A percentile compares a stretch with the other conserved stretches of the same genome.
These are phyloP conservation scores for Proterorhinus semilunaris DNA, from an alignment of 2,113 vertebrate genomes.

Conservation along the genomic window DNA sequence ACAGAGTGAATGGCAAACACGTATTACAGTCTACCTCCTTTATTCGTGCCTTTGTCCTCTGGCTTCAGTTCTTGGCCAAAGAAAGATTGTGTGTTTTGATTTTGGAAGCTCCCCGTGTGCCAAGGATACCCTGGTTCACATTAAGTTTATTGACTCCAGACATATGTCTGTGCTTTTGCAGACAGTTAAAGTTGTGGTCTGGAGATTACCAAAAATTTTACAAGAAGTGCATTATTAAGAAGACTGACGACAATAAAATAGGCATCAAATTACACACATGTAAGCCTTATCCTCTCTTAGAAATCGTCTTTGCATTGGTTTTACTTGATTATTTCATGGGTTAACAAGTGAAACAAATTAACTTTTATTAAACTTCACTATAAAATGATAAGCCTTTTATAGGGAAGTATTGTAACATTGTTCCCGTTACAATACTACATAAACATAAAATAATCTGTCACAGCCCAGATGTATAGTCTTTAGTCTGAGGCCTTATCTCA, in stretches of 20 bases:
- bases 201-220: conserved; percentile 13
- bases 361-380: no score
- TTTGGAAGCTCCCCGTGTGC: conserved; percentile 32
- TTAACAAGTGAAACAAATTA: no score
- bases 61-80: conserved; percentile 43
- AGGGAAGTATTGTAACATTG: no score
- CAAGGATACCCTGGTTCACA: conserved; percentile 27
- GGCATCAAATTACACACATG: no score
- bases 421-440: no score
- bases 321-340: no score
- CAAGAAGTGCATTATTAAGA: background rate
- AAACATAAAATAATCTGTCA: no score
- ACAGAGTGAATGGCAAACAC: conserved; percentile 10
- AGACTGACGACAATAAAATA: background rate
- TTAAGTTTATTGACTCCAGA: conserved; percentile 50
- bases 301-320: no score
- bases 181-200: background rate
- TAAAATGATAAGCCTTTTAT: no score
- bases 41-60: conserved; percentile 46
- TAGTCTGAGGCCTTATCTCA: no score
- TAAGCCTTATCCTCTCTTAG: no score
- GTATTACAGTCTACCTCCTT: conserved; percentile 39
- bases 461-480: no score
- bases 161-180: conserved; percentile 39
- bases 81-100: conserved; percentile 12